Evolutionary conservation across 1,140 invertebrate species (phyloP), one percentile per base, ranked within the genome.

Genomic region (Homalodisca vitripennis): DNA sequence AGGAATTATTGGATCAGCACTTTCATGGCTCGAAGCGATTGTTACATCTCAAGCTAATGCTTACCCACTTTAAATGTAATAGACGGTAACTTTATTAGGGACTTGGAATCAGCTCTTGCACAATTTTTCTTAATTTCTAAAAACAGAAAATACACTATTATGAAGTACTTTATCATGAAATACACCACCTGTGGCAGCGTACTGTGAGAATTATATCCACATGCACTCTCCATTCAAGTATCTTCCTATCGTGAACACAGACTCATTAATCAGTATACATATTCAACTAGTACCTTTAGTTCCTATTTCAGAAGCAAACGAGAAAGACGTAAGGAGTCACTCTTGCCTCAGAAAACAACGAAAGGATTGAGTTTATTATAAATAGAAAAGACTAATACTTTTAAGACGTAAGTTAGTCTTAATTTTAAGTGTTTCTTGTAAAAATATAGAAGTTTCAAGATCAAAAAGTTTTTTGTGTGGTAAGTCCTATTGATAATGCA

Each of bases 161-260:
- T 41, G 34, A 41, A 41, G 34, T 41, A 10, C 34, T 6, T 41
- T 41, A 41, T 41, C 34, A 41, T 41, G 34, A 41, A 41, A 17
- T 41, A 41, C 34, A 41, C 34, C 34, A 41, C 6, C 17, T 41
- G 6, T 10, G 48, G 48, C 48, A 53, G 48, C 48, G 10, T 53
- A 53, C 48, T 53, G 20, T 53, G 48, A 53, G 48, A 53, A 53
- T 20, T 53, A 12, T 53, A 20, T 53, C 20, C 48, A 6, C 48
- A 53, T 53, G 48, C 20, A 53, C 48, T 53, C 48, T 53, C 48
- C 48, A 53, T 53, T 53, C 48, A 53, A 53, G 48, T 53, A 53
- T 6, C 48, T 53, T 24, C 20, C 48, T 24, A 53, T 6, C 48
- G 20, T 53, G 12, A 53, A 53, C 48, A 22, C 48, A 53, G 48